Base-by-base conservation (phyloP, 1,140 invertebrate genomes). In the Nylanderia fulva region DNA sequence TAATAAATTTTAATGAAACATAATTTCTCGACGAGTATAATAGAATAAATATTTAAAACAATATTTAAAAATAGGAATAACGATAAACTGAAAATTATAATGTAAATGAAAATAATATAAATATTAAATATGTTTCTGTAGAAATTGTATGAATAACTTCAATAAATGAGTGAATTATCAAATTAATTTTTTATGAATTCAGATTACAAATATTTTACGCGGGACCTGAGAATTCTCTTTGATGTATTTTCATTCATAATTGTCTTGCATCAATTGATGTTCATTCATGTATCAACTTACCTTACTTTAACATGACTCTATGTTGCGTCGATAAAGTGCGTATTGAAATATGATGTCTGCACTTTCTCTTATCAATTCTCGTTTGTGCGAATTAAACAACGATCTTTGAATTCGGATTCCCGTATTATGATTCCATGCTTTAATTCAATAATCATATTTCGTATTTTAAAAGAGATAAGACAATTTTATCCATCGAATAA, bases 271-370 rank as follows among this genome's bases (percentile, higher is more conserved):
- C 52, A 24, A 87, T 77, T 72, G 80, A 39, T 61, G 63, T 84
- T 45, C 76, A 87, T 90, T 89, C 74, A 89, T 42, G 56, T 80
- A 63, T 89, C 87, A 56, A 79, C 85, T 90, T 89, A 85, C 85
- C 9, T n/a, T 69, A 61, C 13, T 29, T 56, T 33, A 63, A 39
- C 27, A 63, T 15, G 24, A 9, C 48, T 71, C 48, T 60, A 66
- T 66, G 61, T 48, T 75, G 75, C 27, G 2, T 27, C 27, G 68
- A 79, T 80, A 66, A 84, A 45, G 36, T 48, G 45, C 33, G 54
- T 74, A 85, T 89, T 48, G 88, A 89, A 89, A 90, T 56, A 63
- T 66, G 45, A 90, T 27, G 18, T 75, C 11, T 48, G 7, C 36
- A 18, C 58, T 61, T 36, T 85, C 60, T 75, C 76, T 77, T 90